A percentile compares a stretch with the other conserved stretches of the same genome.
These are phyloP conservation scores for Achatina immaculata DNA, from an alignment of 1,140 invertebrate genomes.

Conservation along the genomic window DNA sequence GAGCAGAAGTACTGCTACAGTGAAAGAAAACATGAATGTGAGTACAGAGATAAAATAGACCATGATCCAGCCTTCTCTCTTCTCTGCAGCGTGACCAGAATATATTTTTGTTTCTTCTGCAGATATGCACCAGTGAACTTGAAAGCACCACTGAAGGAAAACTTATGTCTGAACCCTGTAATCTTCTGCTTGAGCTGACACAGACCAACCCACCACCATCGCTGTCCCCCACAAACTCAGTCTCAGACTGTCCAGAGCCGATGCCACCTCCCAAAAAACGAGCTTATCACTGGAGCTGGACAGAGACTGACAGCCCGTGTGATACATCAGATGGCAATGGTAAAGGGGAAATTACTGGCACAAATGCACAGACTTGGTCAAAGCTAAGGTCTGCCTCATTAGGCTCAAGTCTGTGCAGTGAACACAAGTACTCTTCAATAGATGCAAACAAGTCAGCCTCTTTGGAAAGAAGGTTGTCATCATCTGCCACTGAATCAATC, in stretches of 20 bases:
- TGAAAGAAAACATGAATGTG: too few species aligned
- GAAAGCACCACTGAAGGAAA: background rate
- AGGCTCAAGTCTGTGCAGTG: background rate
- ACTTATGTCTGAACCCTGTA: too few species aligned
- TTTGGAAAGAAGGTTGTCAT: slow-evolving; percentile 14
- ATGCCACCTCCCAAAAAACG: slow-evolving; percentile 41
- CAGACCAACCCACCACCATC: background rate
- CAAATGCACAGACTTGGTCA: background rate
- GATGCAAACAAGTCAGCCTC: background rate
- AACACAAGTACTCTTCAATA: background rate
- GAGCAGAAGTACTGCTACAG: too few species aligned
- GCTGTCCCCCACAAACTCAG: background rate
- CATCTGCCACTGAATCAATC: slow-evolving; percentile 33
- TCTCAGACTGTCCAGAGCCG: background rate
- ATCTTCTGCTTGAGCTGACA: background rate
- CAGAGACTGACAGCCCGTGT: background rate
- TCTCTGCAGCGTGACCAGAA: too few species aligned
- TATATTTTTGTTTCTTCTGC: background rate
- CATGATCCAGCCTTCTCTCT: too few species aligned
- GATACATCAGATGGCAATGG: background rate
- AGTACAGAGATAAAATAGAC: too few species aligned
- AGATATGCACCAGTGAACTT: slow-evolving; percentile 33
- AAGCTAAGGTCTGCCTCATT: background rate
- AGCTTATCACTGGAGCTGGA: slow-evolving; percentile 42
- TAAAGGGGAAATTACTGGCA: background rate